Conservation (phyloP, 2,797 vertebrate genomes). For the Sebastes itinus region DNA sequence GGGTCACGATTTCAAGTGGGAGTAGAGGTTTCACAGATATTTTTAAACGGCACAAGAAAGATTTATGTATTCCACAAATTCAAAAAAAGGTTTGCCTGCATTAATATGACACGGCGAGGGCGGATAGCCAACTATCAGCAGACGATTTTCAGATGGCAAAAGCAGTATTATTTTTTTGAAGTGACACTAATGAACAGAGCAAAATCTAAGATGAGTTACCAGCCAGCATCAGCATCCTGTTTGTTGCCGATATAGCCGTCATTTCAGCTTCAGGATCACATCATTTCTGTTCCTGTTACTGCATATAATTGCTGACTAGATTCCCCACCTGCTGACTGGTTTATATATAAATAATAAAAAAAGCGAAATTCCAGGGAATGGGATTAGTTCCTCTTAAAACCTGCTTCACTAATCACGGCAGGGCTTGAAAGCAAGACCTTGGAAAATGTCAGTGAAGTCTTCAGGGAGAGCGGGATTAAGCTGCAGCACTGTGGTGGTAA, state of each 20-base stretch:
- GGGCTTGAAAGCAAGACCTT: conserved; percentile 73
- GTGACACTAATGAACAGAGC: conserved; percentile 35
- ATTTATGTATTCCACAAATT: conserved; percentile 24
- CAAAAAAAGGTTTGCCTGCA: conserved; percentile 8
- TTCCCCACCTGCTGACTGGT: conserved; percentile 59
- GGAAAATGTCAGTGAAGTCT: conserved; percentile 75
- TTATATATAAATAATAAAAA: conserved; percentile 3
- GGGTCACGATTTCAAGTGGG: conserved; percentile 95
- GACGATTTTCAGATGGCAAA: background rate
- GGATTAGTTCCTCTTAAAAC: conserved; percentile 72
- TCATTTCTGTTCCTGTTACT: conserved; percentile 25
- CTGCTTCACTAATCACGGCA: conserved; percentile 71
- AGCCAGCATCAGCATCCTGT: conserved; percentile 39
- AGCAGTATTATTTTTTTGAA: conserved; percentile 23
- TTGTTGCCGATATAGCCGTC: conserved; percentile 25
- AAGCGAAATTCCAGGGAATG: conserved; percentile 41
- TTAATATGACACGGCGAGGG: background rate
- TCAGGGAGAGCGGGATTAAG: conserved; percentile 70
- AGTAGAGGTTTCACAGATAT: conserved; percentile 67
- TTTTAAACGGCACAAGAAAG: conserved; percentile 17
- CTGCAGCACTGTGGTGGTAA: conserved; percentile 62
- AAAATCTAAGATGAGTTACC: conserved; percentile 25
- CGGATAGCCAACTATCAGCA: conserved; percentile 10
- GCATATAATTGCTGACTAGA: conserved; percentile 48
- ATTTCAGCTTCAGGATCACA: conserved; percentile 33